Evolutionary conservation across 2,888 invertebrate species (phyloP), one percentile per base, ranked within the genome.

Genomic region (Sphecodes monilicornis): DNA sequence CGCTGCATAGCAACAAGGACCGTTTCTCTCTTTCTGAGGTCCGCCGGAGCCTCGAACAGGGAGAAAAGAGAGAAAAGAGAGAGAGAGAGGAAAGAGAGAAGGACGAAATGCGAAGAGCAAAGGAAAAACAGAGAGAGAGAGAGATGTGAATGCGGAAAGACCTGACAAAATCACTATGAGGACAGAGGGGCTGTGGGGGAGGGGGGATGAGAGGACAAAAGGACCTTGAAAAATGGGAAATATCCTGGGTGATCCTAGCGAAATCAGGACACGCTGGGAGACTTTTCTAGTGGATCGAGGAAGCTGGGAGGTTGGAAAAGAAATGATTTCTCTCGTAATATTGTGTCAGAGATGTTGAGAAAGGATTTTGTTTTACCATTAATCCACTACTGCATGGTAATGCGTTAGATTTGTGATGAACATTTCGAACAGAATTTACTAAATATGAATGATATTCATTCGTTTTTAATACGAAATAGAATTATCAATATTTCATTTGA

Each of bases 1-100:
- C 75, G 90, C 93, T 93, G 93, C 93, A 93, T 93, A 93, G 93
- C 93, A 93, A 93, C 93, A 93, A 92, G 91, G 91, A 92, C 90
- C 91, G 90, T 86, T 74, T 85, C 84, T 91, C 89, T 90, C 91
- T 86, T 89, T 92, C 88, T 41, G 54, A 26, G 75, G 36, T 41
- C 66, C 78, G 78, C 84, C 83, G n/a, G 82, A 82, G 79, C 77
- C 73, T 76, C 76, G 85, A 78, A 76, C 76, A 76, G 64, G 71
- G 84, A 74, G 80, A 69, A 80, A 69, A 50, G 75, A 70, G 79
- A 86, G 78, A 85, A 84, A 75, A 80, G 79, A 80, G 50, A 69
- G 86, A 82, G 71, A 71, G 68, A 57, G n/a, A 1, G 22, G 64
- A 32, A 73, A 74, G 36, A 74, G 74, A 60, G 32, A 39, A 80